phyloP scores from a whole-genome alignment of 2,113 vertebrate species.

The Cathartes aura region DNA sequence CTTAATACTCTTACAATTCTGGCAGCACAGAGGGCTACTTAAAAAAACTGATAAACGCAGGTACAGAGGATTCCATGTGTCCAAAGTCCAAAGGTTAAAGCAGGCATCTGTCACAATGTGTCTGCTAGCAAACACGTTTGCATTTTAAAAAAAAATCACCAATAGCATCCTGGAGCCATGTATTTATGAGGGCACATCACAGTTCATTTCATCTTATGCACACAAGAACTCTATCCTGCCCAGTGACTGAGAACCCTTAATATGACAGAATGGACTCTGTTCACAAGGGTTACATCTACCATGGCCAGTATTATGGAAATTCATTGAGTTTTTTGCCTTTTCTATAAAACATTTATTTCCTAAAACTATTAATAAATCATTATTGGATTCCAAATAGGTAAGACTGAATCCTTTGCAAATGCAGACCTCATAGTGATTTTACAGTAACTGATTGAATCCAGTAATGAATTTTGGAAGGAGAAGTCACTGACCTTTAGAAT shows the following conservation, averaged over 20 bases:
- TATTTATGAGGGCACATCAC: neutral
- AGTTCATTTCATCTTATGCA: fast-evolving
- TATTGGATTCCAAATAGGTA: fast-evolving
- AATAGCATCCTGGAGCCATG: neutral
- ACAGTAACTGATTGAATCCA: neutral
- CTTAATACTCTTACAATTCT: neutral
- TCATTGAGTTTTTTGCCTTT: neutral
- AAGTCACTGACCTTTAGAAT: neutral
- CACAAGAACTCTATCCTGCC: neutral
- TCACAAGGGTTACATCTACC: neutral
- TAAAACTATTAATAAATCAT: neutral
- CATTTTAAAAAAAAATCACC: neutral
- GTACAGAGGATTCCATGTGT: neutral
- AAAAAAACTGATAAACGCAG: neutral
- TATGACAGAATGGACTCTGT: fast-evolving
- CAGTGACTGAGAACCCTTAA: neutral
- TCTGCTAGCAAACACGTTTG: neutral
- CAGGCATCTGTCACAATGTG: neutral
- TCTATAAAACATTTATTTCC: neutral
- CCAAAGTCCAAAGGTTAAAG: neutral
- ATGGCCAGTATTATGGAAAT: no score
- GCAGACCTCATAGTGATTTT: neutral
- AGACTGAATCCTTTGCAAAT: neutral
- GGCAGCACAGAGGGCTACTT: neutral
- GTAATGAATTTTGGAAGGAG: neutral